Conservation (phyloP, 2,113 vertebrate species). For the Aspiorhynchus laticeps region DNA sequence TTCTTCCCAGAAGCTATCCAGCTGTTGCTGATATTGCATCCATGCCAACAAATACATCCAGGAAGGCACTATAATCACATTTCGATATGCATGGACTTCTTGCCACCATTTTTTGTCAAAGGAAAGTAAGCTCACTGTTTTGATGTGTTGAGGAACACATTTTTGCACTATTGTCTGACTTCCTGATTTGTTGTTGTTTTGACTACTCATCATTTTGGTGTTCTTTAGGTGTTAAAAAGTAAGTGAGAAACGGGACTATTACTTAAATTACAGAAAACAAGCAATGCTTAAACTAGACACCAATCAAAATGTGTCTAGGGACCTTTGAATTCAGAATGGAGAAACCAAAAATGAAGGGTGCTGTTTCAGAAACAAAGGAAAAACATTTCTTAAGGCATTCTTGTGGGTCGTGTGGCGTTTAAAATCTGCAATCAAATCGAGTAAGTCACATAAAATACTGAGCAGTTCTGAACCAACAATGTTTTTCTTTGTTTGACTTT, state of each 20-base stretch:
- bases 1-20: not conserved
- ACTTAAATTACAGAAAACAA: not conserved
- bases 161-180: not conserved
- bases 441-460: not conserved
- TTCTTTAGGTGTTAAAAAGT: not conserved
- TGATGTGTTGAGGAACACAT: not conserved
- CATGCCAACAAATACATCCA: constrained; percentile 22
- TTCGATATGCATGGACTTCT: not conserved
- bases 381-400: constrained; percentile 1
- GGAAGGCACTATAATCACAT: not conserved
- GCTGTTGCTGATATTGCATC: constrained; percentile 15
- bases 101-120: not conserved
- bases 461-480: not conserved
- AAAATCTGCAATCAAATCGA: not conserved
- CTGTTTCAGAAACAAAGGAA: not conserved
- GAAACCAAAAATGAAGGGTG: not conserved
- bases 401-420: not conserved
- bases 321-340: not conserved
- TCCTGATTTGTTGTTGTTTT: not conserved
- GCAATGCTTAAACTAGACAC: not conserved
- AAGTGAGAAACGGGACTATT: not conserved
- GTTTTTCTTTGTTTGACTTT: not conserved
- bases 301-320: not conserved
- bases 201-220: not conserved
- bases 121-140: not conserved